Conservation (phyloP, 1,140 invertebrate species). For the Drosophila gunungcola region DNA sequence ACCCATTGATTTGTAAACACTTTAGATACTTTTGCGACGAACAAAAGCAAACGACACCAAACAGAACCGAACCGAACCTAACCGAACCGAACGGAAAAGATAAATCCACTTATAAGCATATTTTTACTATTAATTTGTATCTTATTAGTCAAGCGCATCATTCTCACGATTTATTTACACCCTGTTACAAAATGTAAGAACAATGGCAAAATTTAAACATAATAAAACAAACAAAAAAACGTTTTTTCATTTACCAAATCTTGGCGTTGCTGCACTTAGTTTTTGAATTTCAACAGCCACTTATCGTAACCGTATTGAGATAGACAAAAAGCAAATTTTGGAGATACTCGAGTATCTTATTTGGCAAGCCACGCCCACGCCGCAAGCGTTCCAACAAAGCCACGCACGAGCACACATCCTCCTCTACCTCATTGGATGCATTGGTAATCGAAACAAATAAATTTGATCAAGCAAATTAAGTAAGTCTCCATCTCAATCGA, state of each 20-base stretch:
- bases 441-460: conserved; percentile 71
- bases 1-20: conserved; percentile 27
- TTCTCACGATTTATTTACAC: conserved; percentile 82
- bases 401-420: conserved; percentile 68
- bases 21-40: conserved; percentile 71
- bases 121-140: conserved; percentile 73
- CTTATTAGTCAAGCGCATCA: conserved; percentile 70
- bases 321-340: conserved; percentile 44
- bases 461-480: conserved; percentile 67
- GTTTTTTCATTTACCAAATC: conserved; percentile 75
- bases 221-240: conserved; percentile 61
- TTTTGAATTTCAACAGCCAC: conserved; percentile 40
- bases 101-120: conserved; percentile 54
- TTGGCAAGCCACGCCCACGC: conserved; percentile 62
- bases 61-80: conserved; percentile 7
- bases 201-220: conserved; percentile 62
- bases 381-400: conserved; percentile 64
- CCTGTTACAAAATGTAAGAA: conserved; percentile 80
- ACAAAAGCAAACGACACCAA: conserved; percentile 12
- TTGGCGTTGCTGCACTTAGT: conserved; percentile 64
- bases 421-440: conserved; percentile 74
- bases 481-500: conserved; percentile 71
- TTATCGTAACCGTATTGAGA: conserved; percentile 27
- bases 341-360: conserved; percentile 39
- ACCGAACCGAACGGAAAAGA: conserved; percentile 26